phyloP scores from a whole-genome alignment of 2,888 invertebrate genomes.

The Xanthia togata region DNA sequence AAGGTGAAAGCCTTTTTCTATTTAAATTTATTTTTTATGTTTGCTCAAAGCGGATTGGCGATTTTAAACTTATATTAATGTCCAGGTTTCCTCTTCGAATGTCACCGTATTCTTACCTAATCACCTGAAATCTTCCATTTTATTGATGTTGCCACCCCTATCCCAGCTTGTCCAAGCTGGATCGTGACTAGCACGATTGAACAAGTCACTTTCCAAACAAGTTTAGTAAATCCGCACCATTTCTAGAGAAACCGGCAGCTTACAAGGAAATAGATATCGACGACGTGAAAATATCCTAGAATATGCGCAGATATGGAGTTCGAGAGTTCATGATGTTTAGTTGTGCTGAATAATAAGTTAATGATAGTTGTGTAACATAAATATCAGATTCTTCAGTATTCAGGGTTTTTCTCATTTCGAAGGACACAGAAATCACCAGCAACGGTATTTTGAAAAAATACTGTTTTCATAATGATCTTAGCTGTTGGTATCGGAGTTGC shows the following conservation, averaged over 20 bases:
- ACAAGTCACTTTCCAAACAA: constrained; percentile 84
- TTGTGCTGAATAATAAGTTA: constrained; percentile 27
- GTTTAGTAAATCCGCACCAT: constrained; percentile 82
- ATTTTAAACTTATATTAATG: neutral
- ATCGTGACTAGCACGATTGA: constrained; percentile 76
- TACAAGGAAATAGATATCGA: constrained; percentile 68
- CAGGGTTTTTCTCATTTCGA: too few relatives aligned
- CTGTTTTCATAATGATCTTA: neutral
- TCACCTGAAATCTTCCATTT: neutral
- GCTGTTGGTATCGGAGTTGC: neutral
- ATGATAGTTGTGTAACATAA: neutral
- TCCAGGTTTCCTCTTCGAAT: neutral
- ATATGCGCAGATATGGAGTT: constrained; percentile 16
- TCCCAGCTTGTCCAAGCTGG: constrained; percentile 45
- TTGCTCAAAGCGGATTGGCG: neutral
- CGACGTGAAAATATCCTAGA: constrained; percentile 60
- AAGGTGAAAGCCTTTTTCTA: neutral
- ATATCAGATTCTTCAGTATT: neutral
- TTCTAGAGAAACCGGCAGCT: constrained; percentile 74
- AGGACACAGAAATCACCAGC: neutral
- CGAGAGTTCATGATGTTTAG: constrained; percentile 8
- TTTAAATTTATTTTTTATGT: too few relatives aligned
- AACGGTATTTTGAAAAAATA: neutral
- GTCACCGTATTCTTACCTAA: neutral
- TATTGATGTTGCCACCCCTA: constrained; percentile 44